These are phyloP conservation scores for Choristoneura rosaceana DNA, from an alignment of 2,888 invertebrate species.

Conservation along the genomic window DNA sequence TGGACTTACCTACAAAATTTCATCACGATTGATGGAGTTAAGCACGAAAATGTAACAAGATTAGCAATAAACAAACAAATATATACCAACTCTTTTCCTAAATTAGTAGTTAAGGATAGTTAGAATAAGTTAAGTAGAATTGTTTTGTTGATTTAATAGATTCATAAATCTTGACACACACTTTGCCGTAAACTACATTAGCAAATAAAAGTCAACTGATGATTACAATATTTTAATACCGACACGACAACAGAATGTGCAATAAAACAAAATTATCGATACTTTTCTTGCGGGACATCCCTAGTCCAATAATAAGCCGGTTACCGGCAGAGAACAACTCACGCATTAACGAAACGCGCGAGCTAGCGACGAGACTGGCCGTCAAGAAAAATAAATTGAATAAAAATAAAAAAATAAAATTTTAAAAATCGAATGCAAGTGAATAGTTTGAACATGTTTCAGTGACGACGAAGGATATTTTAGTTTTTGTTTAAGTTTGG, in stretches of 20 bases:
- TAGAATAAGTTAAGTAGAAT: too few relatives aligned
- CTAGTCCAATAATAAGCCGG: conserved; percentile 55
- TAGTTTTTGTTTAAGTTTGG: background rate
- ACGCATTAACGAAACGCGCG: conserved; percentile 63
- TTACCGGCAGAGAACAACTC: conserved; percentile 51
- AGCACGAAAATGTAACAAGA: too few relatives aligned
- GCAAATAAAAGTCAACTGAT: background rate
- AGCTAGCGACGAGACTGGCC: conserved; percentile 51
- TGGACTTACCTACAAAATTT: too few relatives aligned
- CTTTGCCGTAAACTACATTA: background rate
- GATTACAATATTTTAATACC: background rate
- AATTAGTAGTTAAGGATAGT: too few relatives aligned
- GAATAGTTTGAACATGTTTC: conserved; percentile 7
- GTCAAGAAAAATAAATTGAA: conserved; percentile 43
- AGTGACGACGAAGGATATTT: conserved; percentile 10
- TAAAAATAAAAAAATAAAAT: conserved; percentile 12
- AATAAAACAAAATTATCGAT: conserved; percentile 48
- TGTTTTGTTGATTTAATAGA: too few relatives aligned
- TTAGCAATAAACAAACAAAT: too few relatives aligned
- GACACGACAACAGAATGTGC: background rate
- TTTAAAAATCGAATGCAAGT: conserved; percentile 22
- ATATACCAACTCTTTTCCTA: too few relatives aligned
- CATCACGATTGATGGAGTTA: too few relatives aligned
- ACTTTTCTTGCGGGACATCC: conserved; percentile 49
- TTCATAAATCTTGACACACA: too few relatives aligned